Percentiles rank a stretch among this genome's conserved stretches.
Conservation (phyloP, 2,113 vertebrate genomes). For the human region GRCh38 chr18:50077501-50078000, state of each 20-base stretch:
- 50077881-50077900: not conserved
- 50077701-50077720: not conserved
- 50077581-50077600: not conserved
- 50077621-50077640: not conserved
- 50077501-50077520: too few species aligned
- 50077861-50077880: not conserved
- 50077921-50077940: not conserved
- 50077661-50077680: not conserved
- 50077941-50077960: not conserved
- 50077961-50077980: not conserved
- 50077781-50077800: not conserved
- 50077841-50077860: not conserved
- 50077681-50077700: not conserved
- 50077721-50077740: not conserved
- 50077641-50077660: not conserved
- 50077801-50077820: not conserved
- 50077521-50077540: too few species aligned
- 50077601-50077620: not conserved
- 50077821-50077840: not conserved
- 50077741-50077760: not conserved
- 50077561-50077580: not conserved
- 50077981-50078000: not conserved
- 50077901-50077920: not conserved
- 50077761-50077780: not conserved
- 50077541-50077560: too few species aligned